phyloP scores from a whole-genome alignment of 2,888 invertebrate species.

The Microctonus hyperodae region DNA sequence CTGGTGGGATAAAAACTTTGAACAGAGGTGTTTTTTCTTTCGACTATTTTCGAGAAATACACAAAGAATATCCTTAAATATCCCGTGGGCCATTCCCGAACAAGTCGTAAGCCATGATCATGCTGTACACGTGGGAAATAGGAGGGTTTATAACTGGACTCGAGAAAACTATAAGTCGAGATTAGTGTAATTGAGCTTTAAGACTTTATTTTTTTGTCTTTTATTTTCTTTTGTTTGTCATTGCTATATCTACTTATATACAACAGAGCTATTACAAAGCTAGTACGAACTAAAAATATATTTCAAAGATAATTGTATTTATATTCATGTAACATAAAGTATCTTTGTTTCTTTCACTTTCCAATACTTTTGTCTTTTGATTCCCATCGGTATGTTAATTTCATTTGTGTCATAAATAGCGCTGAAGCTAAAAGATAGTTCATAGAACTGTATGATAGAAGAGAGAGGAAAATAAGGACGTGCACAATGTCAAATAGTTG shows the following conservation, averaged over 20 bases:
- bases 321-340: background rate
- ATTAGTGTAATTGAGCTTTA: slow-evolving; percentile 59
- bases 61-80: slow-evolving; percentile 10
- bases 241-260: too few species aligned
- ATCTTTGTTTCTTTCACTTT: background rate
- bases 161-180: slow-evolving; percentile 54
- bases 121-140: slow-evolving; percentile 42
- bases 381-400: slow-evolving; percentile 46
- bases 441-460: slow-evolving; percentile 13
- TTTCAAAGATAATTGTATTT: background rate
- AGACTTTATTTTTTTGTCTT: slow-evolving; percentile 35
- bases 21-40: background rate
- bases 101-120: slow-evolving; percentile 57
- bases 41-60: background rate
- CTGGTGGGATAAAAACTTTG: background rate
- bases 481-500: slow-evolving; percentile 50
- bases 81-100: slow-evolving; percentile 37
- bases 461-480: slow-evolving; percentile 3
- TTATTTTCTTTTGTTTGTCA: slow-evolving; percentile 4
- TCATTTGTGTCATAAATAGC: slow-evolving; percentile 35
- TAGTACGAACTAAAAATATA: too few species aligned
- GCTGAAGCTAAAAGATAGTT: background rate
- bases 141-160: slow-evolving; percentile 26
- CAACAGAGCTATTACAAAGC: too few species aligned
- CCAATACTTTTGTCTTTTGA: background rate